Evolutionary conservation across 2,113 vertebrate genomes (phyloP).

Genomic region (Sula dactylatra): DNA sequence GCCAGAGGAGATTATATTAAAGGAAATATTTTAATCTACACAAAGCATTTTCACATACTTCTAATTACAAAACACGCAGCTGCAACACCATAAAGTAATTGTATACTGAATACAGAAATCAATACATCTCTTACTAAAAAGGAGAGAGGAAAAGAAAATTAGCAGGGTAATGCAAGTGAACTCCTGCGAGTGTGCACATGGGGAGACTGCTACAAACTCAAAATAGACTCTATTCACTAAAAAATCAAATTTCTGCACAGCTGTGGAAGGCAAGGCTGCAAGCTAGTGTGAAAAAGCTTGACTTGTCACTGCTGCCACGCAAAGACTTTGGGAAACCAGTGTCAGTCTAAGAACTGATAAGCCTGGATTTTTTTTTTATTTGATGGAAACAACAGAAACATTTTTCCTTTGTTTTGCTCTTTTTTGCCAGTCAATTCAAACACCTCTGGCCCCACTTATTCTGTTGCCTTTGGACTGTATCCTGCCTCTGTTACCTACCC

Average conservation of each 20-base stretch:
- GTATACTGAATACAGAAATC: constrained; percentile 41
- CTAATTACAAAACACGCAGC: constrained; percentile 38
- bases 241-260: background rate
- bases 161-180: background rate
- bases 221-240: background rate
- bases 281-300: background rate
- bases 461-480: background rate
- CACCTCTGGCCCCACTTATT: background rate
- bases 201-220: background rate
- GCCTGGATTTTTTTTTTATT: background rate
- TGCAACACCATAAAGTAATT: constrained; percentile 36
- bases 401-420: background rate
- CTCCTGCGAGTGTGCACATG: background rate
- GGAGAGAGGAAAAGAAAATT: background rate
- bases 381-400: background rate
- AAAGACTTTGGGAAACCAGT: background rate
- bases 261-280: background rate
- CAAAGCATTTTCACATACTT: constrained; percentile 30
- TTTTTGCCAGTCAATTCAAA: background rate
- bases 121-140: constrained; percentile 43
- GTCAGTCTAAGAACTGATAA: background rate
- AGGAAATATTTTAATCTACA: constrained; percentile 51
- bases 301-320: background rate
- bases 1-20: constrained; percentile 33
- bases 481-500: background rate